Conservation (phyloP, 2,797 vertebrate species). For the Ibycter americanus region DNA sequence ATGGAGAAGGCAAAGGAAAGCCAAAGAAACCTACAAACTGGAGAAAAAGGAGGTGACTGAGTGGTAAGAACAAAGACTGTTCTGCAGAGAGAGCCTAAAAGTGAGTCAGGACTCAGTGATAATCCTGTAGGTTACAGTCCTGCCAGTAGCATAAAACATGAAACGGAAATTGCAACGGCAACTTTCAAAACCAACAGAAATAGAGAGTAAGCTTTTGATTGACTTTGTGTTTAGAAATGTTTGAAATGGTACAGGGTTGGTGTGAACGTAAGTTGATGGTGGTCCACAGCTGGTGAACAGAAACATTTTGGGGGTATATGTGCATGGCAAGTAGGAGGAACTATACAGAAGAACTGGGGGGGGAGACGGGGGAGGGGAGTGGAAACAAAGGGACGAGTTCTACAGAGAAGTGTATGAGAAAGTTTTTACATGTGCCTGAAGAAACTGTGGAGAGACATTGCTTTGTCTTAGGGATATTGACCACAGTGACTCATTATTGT, state of each 20-base stretch:
- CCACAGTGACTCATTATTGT: neutral
- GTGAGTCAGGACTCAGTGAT: neutral
- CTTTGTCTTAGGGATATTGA: neutral
- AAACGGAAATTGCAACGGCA: neutral
- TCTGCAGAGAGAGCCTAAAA: neutral
- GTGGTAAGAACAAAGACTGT: neutral
- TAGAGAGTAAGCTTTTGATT: neutral
- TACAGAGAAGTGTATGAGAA: neutral
- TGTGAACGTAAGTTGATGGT: neutral
- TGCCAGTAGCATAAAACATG: neutral
- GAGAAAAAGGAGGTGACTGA: neutral
- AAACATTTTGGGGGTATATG: neutral
- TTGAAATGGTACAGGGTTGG: neutral
- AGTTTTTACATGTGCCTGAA: neutral
- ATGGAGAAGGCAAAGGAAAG: neutral
- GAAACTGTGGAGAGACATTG: neutral
- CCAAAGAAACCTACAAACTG: rapidly evolving
- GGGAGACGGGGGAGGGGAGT: rapidly evolving
- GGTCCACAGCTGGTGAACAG: neutral
- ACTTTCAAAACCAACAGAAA: neutral
- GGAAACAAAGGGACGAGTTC: neutral
- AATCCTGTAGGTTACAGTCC: neutral
- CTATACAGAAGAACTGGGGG: neutral
- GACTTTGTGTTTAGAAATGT: neutral
- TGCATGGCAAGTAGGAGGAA: neutral